A percentile compares a stretch with the other conserved stretches of the same genome.
Evolutionary conservation across 1,140 invertebrate genomes (phyloP).

Genomic region (Sweltsa coloradensis): DNA sequence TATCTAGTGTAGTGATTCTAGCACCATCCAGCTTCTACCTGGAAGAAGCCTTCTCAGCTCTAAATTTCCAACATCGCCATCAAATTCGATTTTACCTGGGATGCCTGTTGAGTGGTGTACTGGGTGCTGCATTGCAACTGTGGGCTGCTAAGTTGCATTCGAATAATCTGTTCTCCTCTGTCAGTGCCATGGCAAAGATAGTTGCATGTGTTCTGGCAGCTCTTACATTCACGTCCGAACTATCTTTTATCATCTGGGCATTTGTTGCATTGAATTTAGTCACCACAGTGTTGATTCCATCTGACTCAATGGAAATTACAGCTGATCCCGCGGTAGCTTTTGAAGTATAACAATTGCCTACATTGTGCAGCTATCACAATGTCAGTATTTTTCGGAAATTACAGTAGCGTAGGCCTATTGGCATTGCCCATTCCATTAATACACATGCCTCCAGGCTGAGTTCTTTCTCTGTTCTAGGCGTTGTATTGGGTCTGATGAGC

Average conservation of each 20-base stretch:
- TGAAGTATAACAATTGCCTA: too few relatives aligned
- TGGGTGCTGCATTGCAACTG: slow-evolving; percentile 20
- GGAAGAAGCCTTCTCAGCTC: slow-evolving; percentile 25
- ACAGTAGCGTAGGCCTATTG: too few relatives aligned
- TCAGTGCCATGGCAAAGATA: neutral
- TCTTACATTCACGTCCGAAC: neutral
- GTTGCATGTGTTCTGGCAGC: neutral
- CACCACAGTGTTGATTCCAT: neutral
- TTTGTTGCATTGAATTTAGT: slow-evolving; percentile 3
- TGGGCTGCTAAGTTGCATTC: slow-evolving; percentile 5
- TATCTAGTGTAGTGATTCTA: slow-evolving; percentile 24
- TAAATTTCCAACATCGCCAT: slow-evolving; percentile 20
- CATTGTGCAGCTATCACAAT: too few relatives aligned
- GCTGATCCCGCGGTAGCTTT: too few relatives aligned
- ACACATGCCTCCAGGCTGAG: too few relatives aligned
- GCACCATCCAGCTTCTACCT: slow-evolving; percentile 25
- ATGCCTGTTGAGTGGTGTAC: slow-evolving; percentile 22
- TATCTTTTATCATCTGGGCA: neutral
- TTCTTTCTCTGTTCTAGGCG: too few relatives aligned
- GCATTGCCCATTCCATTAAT: too few relatives aligned
- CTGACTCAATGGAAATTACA: too few relatives aligned
- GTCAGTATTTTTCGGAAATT: too few relatives aligned
- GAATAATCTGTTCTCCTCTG: neutral
- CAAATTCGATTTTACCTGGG: slow-evolving; percentile 22
- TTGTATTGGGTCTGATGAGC: too few relatives aligned